Base-by-base conservation (phyloP, 2,113 vertebrate genomes). In the Alexandromys fortis region DNA sequence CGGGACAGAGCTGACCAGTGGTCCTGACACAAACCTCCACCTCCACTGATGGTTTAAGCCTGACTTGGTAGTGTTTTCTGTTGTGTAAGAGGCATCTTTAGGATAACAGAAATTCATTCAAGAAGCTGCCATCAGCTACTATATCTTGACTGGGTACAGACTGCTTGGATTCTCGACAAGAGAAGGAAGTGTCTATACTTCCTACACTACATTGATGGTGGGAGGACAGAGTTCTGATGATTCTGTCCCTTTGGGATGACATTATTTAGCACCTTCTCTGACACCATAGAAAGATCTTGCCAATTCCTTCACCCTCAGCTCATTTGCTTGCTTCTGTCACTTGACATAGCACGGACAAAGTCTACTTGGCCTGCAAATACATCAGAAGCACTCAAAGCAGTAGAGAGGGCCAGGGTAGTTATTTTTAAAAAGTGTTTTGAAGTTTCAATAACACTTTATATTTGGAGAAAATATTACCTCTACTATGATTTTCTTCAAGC, bases 401-500 rank as follows among this genome's bases (percentile, higher is more conserved):
- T 3, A 42, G 73, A 58, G 47, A 49, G n/a, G 19, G 83, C 91
- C 49, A 13, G 17, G 52, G 47, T 52, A 67, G 58, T 83, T 86
- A 67, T 89, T 92, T 86, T 86, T 67, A 58, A 42, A 81, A 90
- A 61, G 16, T 33, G 55, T 35, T 90, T 90, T 91, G 90, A 96
- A 58, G 65, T 97, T 98, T 78, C 92, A 95, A 97, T 93, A 97
- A 97, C 90, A 16, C 26, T 75, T 96, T 65, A 81, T 68, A n/a
- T 94, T 97, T 95, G 55, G 89, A 96, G 89, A 95, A 94, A 98
- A 93, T 94, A 97, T 95, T 90, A 92, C 88, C 95, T 77, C 86
- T 61, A 90, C 58, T 52, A n/a, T 90, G 65, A 49, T 96, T 97
- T 98, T 96, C 96, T 97, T 97, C 77, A 75, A 96, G 90, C 28